Conservation (phyloP, 2,888 invertebrate species). For the Apamea crenata region DNA sequence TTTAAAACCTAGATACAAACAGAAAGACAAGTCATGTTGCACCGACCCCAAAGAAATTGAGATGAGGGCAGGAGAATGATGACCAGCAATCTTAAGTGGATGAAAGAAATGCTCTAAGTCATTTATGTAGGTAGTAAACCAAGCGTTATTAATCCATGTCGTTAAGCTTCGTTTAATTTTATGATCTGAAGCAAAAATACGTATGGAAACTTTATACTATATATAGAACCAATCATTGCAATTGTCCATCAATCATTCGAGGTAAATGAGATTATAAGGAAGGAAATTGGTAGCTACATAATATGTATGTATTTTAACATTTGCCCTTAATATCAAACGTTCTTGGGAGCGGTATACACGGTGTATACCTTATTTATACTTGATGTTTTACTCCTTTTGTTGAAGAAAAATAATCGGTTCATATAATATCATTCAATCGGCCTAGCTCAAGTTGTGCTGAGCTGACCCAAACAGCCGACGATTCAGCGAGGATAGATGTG, state of each 20-base stretch:
- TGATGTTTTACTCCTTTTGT: too few relatives aligned
- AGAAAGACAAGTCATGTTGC: too few relatives aligned
- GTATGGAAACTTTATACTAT: neutral
- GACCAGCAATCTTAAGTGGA: neutral
- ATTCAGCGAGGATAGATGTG: neutral
- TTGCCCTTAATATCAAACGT: neutral
- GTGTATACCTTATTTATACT: too few relatives aligned
- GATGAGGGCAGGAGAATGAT: too few relatives aligned
- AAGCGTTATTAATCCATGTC: neutral
- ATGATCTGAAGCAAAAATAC: neutral
- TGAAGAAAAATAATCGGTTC: too few relatives aligned
- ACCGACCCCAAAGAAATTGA: too few relatives aligned
- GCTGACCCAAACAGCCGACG: neutral
- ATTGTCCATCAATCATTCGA: neutral
- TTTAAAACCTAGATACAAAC: too few relatives aligned
- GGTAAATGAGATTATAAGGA: neutral
- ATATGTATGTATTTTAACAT: neutral
- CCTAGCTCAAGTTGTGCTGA: neutral
- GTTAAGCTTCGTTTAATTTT: neutral
- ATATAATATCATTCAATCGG: too few relatives aligned
- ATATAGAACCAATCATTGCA: neutral
- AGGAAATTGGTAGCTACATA: neutral
- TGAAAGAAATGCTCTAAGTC: neutral
- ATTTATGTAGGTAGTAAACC: neutral
- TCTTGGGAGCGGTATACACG: too few relatives aligned